A percentile compares a stretch with the other conserved stretches of the same genome.
These are phyloP conservation scores for Orycteropus afer DNA, from an alignment of 2,113 vertebrate species.

Conservation along the genomic window DNA sequence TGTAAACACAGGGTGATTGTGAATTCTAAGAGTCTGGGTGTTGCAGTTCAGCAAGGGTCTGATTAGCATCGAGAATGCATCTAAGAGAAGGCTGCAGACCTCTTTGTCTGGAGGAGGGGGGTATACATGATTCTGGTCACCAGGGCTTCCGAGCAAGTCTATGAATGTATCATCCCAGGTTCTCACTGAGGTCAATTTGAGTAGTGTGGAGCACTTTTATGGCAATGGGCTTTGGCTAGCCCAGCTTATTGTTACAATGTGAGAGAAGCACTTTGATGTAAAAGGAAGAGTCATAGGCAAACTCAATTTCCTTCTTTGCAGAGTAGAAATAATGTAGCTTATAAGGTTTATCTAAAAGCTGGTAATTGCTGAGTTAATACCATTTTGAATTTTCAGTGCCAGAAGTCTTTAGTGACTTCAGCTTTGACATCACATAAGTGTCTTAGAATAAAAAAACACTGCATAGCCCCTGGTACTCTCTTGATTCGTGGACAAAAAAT, in stretches of 20 bases:
- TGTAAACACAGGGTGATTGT: conserved; percentile 68
- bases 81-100: background rate
- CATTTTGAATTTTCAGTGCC: background rate
- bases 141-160: background rate
- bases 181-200: background rate
- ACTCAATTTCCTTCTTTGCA: background rate
- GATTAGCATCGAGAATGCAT: conserved; percentile 36
- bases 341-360: background rate
- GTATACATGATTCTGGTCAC: background rate
- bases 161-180: background rate
- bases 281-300: conserved; percentile 22
- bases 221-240: conserved; percentile 6
- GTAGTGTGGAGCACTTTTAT: background rate
- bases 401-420: background rate
- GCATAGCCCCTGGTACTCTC: background rate
- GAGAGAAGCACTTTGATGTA: conserved; percentile 3
- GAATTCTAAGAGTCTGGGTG: conserved; percentile 60
- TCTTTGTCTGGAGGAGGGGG: conserved; percentile 45
- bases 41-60: conserved; percentile 44
- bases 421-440: background rate
- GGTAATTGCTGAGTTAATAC: background rate
- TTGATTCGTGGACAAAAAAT: background rate
- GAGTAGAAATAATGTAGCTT: background rate
- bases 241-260: background rate
- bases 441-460: background rate